Base-by-base conservation (phyloP, 2,113 vertebrate species). In the Leucosticte australis region DNA sequence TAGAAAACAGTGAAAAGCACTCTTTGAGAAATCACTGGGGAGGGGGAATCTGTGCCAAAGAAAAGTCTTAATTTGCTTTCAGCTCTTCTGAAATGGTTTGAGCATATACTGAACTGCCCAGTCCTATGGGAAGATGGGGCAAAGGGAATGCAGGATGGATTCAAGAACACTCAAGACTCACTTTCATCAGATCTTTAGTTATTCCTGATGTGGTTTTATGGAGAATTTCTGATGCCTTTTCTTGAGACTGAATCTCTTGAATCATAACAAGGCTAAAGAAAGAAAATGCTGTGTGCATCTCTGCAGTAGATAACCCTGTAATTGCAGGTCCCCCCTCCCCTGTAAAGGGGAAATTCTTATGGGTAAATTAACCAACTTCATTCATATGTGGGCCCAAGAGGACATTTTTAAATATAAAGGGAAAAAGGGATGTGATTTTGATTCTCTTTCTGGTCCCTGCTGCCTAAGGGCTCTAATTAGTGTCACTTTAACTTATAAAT, bases 381-480 rank as follows among this genome's bases (percentile, higher is more conserved):
- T 93, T 83, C 73, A 74, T 70, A 77, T 90, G 87, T 50, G 74
- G 56, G 27, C 31, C 68, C n/a, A 60, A 52, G 35, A 75, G 73
- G 37, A 59, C 13, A 31, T 65, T 69, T 74, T 83, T 71, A 74
- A 90, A 86, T 33, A 52, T 64, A 88, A 88, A 81, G 31, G 31
- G 42, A 78, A 78, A 82, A 13, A 91, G 13, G 33, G 47, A 90
- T 83, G 35, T 74, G 55, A 90, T 94, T 91, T 94, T 84, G 53
- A 69, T 87, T 68, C 27, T 94, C 52, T 92, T 77, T 85, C 75
- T 87, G 50, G 63, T 77, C 30, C n/a, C 15, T 59, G 56, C 31
- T 95, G 64, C 91, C 91, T 77, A 22, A 81, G 79, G 87, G 76
- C 74, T 91, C 37, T 71, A 87, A 95, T 94, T 87, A 91, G 31